A percentile compares a stretch with the other conserved stretches of the same genome.
Conservation (phyloP, 2,113 vertebrate species). For the Pedetes capensis region DNA sequence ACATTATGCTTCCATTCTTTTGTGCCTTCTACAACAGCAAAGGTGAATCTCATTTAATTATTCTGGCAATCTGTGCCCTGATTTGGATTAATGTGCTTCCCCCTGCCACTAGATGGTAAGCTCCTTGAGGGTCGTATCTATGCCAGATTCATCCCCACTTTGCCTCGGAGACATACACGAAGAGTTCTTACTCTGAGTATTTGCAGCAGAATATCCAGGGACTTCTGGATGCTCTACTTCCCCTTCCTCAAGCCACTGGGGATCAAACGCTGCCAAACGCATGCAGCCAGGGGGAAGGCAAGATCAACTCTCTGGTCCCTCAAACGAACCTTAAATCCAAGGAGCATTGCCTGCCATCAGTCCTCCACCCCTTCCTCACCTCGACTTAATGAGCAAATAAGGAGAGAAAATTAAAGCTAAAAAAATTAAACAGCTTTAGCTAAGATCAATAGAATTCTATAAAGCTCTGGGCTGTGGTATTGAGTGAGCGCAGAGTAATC, state of each 20-base stretch:
- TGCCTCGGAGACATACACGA: not conserved
- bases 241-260: not conserved
- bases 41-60: not conserved
- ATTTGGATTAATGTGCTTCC: not conserved
- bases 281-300: not conserved
- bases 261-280: not conserved
- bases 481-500: conserved; percentile 81
- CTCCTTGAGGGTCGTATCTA: not conserved
- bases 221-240: not conserved
- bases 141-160: not conserved
- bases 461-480: conserved; percentile 82
- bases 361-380: not conserved
- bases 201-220: not conserved
- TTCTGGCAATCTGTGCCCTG: not conserved
- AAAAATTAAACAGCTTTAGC: conserved; percentile 85
- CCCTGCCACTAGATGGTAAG: not conserved
- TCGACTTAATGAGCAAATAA: conserved; percentile 83
- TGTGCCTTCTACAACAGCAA: not conserved
- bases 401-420: conserved; percentile 87
- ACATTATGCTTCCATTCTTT: not conserved
- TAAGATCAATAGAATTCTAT: conserved; percentile 82
- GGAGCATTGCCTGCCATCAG: not conserved
- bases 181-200: not conserved
- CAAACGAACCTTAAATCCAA: conserved; percentile 65
- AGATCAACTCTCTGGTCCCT: conserved; percentile 38